phyloP scores from a whole-genome alignment of 2,113 vertebrate species.

The Melanerpes formicivorus region DNA sequence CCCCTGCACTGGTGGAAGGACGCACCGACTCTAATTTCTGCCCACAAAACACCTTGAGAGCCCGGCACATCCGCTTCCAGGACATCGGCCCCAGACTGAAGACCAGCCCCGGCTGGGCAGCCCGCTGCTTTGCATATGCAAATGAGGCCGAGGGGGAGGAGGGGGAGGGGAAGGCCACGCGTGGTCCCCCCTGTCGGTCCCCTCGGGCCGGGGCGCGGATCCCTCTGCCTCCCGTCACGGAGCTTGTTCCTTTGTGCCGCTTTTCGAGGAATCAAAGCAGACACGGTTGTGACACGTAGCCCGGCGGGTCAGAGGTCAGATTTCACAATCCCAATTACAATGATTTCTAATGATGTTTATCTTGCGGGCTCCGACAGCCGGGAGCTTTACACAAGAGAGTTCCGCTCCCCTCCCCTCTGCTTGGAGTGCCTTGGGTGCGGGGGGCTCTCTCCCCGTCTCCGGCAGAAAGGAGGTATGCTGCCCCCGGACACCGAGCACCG shows the following conservation, averaged over 20 bases:
- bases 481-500: background rate
- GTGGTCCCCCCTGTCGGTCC: constrained; percentile 31
- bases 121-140: constrained; percentile 51
- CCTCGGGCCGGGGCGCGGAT: constrained; percentile 27
- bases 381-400: constrained; percentile 42
- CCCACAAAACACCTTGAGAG: background rate
- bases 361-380: constrained; percentile 45
- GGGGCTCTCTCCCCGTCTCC: background rate
- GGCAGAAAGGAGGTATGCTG: background rate
- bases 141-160: background rate
- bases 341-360: constrained; percentile 71
- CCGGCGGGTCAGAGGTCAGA: constrained; percentile 74
- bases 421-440: background rate
- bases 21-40: background rate
- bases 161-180: constrained; percentile 42
- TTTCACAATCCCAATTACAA: constrained; percentile 72
- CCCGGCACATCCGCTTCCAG: background rate
- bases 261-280: constrained; percentile 76
- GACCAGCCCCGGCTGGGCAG: background rate
- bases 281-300: constrained; percentile 71
- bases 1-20: background rate
- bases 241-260: constrained; percentile 73
- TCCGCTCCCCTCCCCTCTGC: background rate
- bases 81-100: background rate
- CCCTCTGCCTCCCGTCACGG: constrained; percentile 65